Evolutionary conservation across 2,797 vertebrate species (phyloP).

Genomic region (Scarus forsteni): DNA sequence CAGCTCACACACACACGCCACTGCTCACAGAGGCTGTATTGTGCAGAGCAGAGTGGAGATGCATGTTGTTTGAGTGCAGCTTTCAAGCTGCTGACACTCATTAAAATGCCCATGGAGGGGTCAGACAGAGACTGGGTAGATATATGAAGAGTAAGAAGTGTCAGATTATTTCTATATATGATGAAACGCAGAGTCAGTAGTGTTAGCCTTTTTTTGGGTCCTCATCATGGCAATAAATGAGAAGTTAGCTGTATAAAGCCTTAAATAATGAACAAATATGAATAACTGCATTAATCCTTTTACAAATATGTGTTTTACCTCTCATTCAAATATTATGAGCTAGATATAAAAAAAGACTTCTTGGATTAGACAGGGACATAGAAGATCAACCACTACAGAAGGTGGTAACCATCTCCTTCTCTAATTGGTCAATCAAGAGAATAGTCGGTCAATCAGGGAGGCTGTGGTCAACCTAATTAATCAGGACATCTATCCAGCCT

Average conservation of each 20-base stretch:
- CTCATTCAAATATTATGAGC: not conserved
- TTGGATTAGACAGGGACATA: not conserved
- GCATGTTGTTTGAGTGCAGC: conserved; percentile 26
- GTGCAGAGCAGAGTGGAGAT: conserved; percentile 27
- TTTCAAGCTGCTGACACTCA: conserved; percentile 42
- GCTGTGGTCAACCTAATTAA: not conserved
- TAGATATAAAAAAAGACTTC: not conserved
- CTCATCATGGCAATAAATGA: not conserved
- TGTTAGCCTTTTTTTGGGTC: too few relatives aligned
- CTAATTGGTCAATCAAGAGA: conserved; percentile 4
- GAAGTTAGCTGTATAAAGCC: not conserved
- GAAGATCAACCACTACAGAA: not conserved
- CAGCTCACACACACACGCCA: not conserved
- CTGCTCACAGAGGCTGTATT: conserved; percentile 53
- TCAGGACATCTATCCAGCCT: not conserved
- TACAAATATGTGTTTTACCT: too few relatives aligned
- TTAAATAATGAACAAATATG: not conserved
- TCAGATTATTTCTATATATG: too few relatives aligned
- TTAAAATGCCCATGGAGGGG: conserved; percentile 27
- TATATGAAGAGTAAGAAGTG: not conserved
- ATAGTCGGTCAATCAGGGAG: not conserved
- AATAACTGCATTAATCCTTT: too few relatives aligned
- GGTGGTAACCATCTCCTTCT: conserved; percentile 1
- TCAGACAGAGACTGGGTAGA: not conserved
- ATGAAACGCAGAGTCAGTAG: too few relatives aligned